Evolutionary conservation across 2,113 vertebrate species (phyloP).

Genomic region (Ptyas mucosa): DNA sequence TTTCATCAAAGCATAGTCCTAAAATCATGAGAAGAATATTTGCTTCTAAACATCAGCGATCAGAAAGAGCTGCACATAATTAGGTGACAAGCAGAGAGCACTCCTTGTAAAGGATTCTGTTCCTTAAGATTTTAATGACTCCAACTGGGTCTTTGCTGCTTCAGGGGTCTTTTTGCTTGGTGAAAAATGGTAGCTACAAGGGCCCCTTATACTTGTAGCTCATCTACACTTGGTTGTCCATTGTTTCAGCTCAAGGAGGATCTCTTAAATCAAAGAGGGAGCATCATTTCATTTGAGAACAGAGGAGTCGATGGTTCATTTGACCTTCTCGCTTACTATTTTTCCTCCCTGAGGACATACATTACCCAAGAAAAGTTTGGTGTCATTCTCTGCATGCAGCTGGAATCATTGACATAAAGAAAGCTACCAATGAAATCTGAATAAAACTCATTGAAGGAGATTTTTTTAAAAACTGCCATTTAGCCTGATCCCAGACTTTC

Average conservation of each 20-base stretch:
- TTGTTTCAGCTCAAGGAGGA: background rate
- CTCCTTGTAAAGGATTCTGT: constrained; percentile 27
- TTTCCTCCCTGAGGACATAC: background rate
- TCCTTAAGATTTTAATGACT: constrained; percentile 34
- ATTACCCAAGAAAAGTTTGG: background rate
- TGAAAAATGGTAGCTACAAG: background rate
- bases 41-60: constrained; percentile 30
- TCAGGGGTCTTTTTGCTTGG: background rate
- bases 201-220: background rate
- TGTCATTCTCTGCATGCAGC: background rate
- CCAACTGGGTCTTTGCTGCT: constrained; percentile 15
- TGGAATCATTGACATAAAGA: background rate
- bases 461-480: background rate
- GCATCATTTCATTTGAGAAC: background rate
- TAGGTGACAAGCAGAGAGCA: constrained; percentile 27
- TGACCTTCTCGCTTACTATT: background rate
- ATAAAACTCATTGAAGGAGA: background rate
- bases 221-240: background rate
- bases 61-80: constrained; percentile 32
- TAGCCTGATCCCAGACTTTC: background rate
- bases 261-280: constrained; percentile 1
- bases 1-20: constrained; percentile 42
- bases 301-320: background rate
- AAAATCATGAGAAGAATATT: constrained; percentile 31
- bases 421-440: background rate